Conservation (phyloP, 2,888 invertebrate genomes). For the Acanthosepion lycidas region DNA sequence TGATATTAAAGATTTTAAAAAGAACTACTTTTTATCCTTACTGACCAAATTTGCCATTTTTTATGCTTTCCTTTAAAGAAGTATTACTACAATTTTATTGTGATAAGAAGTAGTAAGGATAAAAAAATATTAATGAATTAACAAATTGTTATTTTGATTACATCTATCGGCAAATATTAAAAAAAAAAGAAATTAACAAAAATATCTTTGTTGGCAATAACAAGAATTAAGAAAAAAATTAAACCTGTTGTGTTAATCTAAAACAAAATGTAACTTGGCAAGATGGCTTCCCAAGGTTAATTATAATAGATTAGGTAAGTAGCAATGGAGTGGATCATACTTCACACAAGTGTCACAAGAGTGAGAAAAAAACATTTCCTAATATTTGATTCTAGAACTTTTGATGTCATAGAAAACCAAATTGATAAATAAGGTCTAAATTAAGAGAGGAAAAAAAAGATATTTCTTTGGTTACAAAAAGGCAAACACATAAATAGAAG, state of each 20-base stretch:
- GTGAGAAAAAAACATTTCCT: background rate
- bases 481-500: background rate
- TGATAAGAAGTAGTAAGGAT: too few species aligned
- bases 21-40: too few species aligned
- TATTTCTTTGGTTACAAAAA: background rate
- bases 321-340: background rate
- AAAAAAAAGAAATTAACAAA: background rate
- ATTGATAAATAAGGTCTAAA: background rate
- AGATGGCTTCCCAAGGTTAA: background rate
- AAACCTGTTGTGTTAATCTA: background rate
- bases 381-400: background rate
- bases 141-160: too few species aligned
- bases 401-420: constrained; percentile 15
- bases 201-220: background rate
- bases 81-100: too few species aligned
- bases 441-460: background rate
- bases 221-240: background rate
- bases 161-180: background rate
- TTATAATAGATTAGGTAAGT: background rate
- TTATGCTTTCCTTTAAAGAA: too few species aligned
- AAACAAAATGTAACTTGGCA: background rate
- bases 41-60: too few species aligned
- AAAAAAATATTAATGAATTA: too few species aligned
- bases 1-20: too few species aligned
- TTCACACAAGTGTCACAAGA: background rate